phyloP scores from a whole-genome alignment of 2,888 invertebrate species.

The Drepanosiphum platanoidis region DNA sequence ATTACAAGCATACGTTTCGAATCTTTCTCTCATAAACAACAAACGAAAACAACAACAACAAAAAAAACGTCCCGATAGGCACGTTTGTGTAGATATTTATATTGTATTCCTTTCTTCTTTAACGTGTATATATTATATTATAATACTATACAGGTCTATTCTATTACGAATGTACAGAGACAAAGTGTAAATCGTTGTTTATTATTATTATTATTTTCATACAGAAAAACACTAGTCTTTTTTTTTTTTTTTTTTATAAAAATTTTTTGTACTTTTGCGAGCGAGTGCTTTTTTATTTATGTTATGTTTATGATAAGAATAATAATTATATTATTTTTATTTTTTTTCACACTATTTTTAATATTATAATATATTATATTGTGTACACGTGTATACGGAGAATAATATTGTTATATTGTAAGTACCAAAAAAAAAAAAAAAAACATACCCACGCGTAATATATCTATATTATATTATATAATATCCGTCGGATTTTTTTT shows the following conservation, averaged over 20 bases:
- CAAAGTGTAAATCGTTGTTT: slow-evolving; percentile 6
- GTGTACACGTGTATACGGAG: not conserved
- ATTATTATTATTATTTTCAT: too few relatives aligned
- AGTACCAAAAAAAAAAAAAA: slow-evolving; percentile 2
- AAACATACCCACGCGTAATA: too few relatives aligned
- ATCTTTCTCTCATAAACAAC: too few relatives aligned
- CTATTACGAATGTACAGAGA: not conserved
- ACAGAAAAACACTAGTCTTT: slow-evolving; percentile 40
- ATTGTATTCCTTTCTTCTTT: not conserved
- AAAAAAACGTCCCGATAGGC: too few relatives aligned
- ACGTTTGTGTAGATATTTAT: too few relatives aligned
- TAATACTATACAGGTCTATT: not conserved
- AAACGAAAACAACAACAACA: too few relatives aligned
- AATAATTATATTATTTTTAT: not conserved
- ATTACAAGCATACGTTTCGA: too few relatives aligned
- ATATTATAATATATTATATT: not conserved
- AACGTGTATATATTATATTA: not conserved
- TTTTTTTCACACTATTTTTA: not conserved
- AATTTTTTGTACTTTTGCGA: not conserved
- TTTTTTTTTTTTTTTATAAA: not conserved
- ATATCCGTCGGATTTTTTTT: too few relatives aligned
- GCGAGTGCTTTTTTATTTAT: slow-evolving; percentile 7
- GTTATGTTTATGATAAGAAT: not conserved
- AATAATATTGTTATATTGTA: not conserved
- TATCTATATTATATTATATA: too few relatives aligned